Conservation (phyloP, 2,113 vertebrate genomes). For the Rhineura floridana region DNA sequence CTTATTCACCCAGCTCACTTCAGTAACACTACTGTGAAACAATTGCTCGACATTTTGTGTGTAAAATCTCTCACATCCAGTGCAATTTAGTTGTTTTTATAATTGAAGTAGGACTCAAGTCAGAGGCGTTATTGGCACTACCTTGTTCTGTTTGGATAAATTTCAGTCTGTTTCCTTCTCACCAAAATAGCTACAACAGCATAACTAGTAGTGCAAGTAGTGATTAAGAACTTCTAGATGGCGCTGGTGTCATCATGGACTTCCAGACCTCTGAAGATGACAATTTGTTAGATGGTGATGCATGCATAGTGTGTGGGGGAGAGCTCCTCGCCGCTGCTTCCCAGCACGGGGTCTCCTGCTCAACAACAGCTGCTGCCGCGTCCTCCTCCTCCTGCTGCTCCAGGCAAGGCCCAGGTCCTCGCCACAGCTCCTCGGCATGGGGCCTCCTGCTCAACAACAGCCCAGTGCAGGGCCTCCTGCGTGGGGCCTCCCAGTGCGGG, state of each 20-base stretch:
- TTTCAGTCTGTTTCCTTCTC: conserved; percentile 7
- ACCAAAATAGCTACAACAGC: conserved; percentile 98
- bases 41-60: neutral
- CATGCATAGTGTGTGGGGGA: too few species aligned
- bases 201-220: conserved; percentile 96
- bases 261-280: conserved; percentile 99
- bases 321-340: too few species aligned
- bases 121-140: neutral
- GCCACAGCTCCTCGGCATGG: too few species aligned
- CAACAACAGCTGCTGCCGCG: too few species aligned
- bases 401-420: too few species aligned
- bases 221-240: conserved; percentile 97
- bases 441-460: too few species aligned
- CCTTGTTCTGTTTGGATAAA: conserved; percentile 1
- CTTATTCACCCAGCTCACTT: neutral
- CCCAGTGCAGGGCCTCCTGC: too few species aligned
- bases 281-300: conserved; percentile 95
- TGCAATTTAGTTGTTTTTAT: neutral
- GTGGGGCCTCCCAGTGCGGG: too few species aligned
- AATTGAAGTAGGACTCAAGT: neutral
- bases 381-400: too few species aligned
- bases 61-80: neutral
- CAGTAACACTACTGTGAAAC: neutral
- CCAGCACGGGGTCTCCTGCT: too few species aligned
- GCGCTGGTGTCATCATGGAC: conserved; percentile 95